Conservation (phyloP, 1,140 invertebrate species). For the Psix sp. region DNA sequence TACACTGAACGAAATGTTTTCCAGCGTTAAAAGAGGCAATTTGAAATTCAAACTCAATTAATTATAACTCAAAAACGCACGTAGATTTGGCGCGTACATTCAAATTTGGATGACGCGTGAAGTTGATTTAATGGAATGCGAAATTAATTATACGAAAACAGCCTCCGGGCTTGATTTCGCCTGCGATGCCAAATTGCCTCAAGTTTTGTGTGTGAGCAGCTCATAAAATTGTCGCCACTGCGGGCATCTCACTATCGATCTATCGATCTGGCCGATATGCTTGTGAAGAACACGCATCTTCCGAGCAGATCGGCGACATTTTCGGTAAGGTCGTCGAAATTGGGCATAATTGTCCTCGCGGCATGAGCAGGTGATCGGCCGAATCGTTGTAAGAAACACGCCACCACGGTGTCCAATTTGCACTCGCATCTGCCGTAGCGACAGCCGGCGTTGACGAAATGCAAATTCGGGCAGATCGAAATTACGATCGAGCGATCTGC, state of each 20-base stretch:
- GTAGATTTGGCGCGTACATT: too few relatives aligned
- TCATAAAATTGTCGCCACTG: slow-evolving; percentile 37
- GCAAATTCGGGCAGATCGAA: slow-evolving; percentile 62
- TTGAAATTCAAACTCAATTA: too few relatives aligned
- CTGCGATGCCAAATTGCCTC: too few relatives aligned
- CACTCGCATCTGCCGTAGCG: slow-evolving; percentile 68
- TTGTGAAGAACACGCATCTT: slow-evolving; percentile 36
- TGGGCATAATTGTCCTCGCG: slow-evolving; percentile 66
- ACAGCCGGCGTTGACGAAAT: slow-evolving; percentile 71
- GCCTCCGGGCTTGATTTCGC: too few relatives aligned
- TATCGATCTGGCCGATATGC: slow-evolving; percentile 37
- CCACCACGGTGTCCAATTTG: slow-evolving; percentile 66
- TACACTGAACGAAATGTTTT: too few relatives aligned
- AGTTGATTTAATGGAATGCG: too few relatives aligned
- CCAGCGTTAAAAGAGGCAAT: too few relatives aligned
- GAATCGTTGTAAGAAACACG: slow-evolving; percentile 56
- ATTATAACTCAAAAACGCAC: too few relatives aligned
- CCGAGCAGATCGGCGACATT: slow-evolving; percentile 66
- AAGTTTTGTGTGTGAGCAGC: too few relatives aligned
- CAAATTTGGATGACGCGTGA: too few relatives aligned
- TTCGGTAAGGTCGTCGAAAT: slow-evolving; percentile 66
- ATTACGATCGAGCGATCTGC: slow-evolving; percentile 36
- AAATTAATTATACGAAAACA: too few relatives aligned
- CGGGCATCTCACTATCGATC: slow-evolving; percentile 24
- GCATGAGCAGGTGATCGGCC: slow-evolving; percentile 64